Conservation (phyloP, 2,888 invertebrate species). For the Drosophila birchii region DNA sequence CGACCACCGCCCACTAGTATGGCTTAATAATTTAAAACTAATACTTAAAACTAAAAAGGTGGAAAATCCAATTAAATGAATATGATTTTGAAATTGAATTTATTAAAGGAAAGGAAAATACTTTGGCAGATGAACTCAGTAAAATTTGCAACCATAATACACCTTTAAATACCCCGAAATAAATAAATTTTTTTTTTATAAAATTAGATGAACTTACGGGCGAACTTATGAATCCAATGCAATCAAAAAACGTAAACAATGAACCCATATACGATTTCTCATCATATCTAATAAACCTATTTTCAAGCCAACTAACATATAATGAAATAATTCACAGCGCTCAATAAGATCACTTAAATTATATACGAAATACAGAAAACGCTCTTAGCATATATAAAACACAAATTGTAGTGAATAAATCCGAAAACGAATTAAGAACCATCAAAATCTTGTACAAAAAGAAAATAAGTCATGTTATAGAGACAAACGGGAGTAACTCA, state of each 20-base stretch:
- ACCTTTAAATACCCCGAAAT: neutral
- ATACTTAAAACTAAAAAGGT: too few species aligned
- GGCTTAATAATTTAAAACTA: too few species aligned
- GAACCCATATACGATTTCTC: too few species aligned
- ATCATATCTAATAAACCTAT: too few species aligned
- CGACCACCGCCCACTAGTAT: too few species aligned
- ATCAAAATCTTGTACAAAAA: slow-evolving; percentile 3
- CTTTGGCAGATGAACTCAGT: neutral
- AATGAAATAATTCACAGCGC: too few species aligned
- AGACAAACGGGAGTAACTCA: slow-evolving; percentile 3
- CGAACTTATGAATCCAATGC: too few species aligned
- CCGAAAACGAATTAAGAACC: slow-evolving; percentile 2
- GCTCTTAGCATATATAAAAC: slow-evolving; percentile 9
- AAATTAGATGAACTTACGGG: neutral
- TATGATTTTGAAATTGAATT: neutral
- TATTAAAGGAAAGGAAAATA: neutral
- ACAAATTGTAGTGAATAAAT: slow-evolving; percentile 3
- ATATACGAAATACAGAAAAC: slow-evolving; percentile 7
- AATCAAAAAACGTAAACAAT: too few species aligned
- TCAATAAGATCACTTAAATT: slow-evolving; percentile 10
- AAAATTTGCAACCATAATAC: neutral
- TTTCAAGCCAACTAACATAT: too few species aligned
- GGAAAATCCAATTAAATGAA: neutral
- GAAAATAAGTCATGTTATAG: neutral
- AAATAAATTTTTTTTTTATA: neutral